Evolutionary conservation across 2,113 vertebrate species (phyloP).

Genomic region (Egretta garzetta): DNA sequence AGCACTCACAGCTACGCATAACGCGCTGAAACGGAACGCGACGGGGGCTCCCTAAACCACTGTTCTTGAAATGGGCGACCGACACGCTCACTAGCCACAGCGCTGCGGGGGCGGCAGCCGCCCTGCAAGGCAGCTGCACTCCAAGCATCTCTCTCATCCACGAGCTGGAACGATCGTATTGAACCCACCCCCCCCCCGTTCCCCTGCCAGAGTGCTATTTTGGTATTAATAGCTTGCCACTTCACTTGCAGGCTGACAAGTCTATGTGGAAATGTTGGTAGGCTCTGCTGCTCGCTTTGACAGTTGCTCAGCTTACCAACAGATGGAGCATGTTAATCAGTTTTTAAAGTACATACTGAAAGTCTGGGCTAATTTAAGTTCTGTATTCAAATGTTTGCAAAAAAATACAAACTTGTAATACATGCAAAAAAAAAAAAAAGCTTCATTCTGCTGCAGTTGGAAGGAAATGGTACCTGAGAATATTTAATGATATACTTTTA

Average conservation of each 20-base stretch:
- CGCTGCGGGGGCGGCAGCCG: not conserved
- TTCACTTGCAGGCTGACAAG: not conserved
- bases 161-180: rapidly evolving
- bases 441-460: not conserved
- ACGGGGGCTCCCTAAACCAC: not conserved
- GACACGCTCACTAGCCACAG: not conserved
- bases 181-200: not conserved
- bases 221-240: not conserved
- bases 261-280: not conserved
- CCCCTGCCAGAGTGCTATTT: not conserved
- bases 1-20: rapidly evolving
- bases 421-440: not conserved
- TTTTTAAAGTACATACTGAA: not conserved
- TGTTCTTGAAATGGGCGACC: not conserved
- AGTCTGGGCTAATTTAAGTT: not conserved
- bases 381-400: not conserved
- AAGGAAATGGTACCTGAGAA: not conserved
- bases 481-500: not conserved
- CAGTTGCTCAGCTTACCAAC: slow-evolving; percentile 5
- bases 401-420: not conserved
- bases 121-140: not conserved
- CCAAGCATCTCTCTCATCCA: not conserved
- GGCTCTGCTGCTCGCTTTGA: slow-evolving; percentile 1
- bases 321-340: slow-evolving; percentile 49
- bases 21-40: not conserved